Evolutionary conservation across 2,113 vertebrate species (phyloP).

Genomic region (Leiothrix lutea): DNA sequence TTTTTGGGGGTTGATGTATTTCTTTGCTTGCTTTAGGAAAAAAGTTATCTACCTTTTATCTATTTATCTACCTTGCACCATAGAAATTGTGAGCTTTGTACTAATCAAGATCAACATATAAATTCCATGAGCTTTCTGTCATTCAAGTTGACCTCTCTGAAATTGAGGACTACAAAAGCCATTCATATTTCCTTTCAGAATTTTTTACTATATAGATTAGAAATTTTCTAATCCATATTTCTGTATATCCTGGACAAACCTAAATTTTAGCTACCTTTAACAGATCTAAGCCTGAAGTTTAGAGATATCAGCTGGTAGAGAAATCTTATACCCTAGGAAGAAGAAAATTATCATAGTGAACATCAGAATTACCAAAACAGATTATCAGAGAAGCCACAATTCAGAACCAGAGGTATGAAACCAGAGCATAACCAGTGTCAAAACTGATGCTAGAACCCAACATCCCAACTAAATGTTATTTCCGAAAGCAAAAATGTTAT

Average conservation of each 20-base stretch:
- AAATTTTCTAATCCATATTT: background rate
- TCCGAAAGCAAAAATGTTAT: background rate
- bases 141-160: background rate
- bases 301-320: background rate
- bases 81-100: background rate
- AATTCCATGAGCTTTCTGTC: background rate
- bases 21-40: background rate
- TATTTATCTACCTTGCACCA: background rate
- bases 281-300: slow-evolving; percentile 14
- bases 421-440: background rate
- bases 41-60: background rate
- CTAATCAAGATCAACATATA: background rate
- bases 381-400: background rate
- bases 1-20: background rate
- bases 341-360: background rate
- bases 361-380: background rate
- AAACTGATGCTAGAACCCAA: background rate
- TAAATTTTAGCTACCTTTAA: background rate
- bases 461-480: background rate
- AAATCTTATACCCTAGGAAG: background rate
- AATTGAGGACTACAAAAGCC: background rate
- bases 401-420: background rate
- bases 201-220: background rate
- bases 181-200: background rate
- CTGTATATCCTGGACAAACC: background rate